Base-by-base conservation (phyloP, 1,140 invertebrate species). In the Drosophila bocqueti region DNA sequence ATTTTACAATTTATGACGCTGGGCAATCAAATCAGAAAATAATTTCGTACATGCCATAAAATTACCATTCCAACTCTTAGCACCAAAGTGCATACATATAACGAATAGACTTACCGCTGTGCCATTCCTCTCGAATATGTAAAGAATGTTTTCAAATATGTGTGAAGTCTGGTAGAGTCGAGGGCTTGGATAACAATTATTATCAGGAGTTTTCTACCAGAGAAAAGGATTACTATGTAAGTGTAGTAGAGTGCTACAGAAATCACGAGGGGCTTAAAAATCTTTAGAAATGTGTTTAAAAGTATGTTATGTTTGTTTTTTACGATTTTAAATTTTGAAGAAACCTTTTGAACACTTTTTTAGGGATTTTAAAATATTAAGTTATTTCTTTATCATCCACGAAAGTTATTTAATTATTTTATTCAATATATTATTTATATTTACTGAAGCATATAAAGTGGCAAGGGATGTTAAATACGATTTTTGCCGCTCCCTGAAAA, bases 11-110 rank as follows among this genome's bases (percentile, higher is more conserved):
- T 68, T 72, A 72, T 68, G 34, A 57, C 16, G 47, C 50, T 43
- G 6, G n/a, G 26, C 31, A 45, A 71, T 55, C 21, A 66, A 61
- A 66, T 61, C 64, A 38, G 36, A 47, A 61, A 60, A 66, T 55
- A 67, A 45, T 54, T 71, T 46, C n/a, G 24, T 38, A 5, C 31
- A 15, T 67, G 10, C 31, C n/a, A 45, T 54, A 66, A 66, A 66
- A 54, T 66, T 54, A 21, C 47, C 38, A 43, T 46, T 54, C 11
- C 21, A 15, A 40, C 24, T 69, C 21, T 24, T 46, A 7, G 9
- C 26, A 16, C 21, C 11, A 31, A 52, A 66, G 8, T 18, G 10
- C 31, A 36, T 24, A 49, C 31, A 36, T 24, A 49, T 15, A 24
- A 24, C 10, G 26, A 24, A 43, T 36, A 8, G 31, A 24, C n/a